Evolutionary conservation across 2,888 invertebrate genomes (phyloP).

Genomic region (Phragmatobia fuliginosa): DNA sequence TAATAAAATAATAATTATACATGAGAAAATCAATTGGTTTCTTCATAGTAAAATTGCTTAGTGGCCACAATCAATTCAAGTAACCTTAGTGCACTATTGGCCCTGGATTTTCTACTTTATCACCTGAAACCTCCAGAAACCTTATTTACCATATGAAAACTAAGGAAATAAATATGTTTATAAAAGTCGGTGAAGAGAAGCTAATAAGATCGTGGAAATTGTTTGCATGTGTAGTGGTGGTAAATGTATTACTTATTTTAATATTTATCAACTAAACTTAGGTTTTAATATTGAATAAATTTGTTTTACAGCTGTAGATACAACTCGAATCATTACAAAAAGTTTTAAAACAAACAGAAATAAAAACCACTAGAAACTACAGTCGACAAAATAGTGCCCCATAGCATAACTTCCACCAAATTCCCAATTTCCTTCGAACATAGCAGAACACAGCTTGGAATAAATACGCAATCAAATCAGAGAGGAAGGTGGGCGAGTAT

Average conservation of each 20-base stretch:
- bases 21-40: no score
- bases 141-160: not conserved
- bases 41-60: no score
- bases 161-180: no score
- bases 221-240: not conserved
- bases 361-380: not conserved
- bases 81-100: not conserved
- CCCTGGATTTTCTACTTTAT: not conserved
- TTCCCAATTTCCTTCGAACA: conserved; percentile 26
- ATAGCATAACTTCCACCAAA: conserved; percentile 19
- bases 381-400: conserved; percentile 12
- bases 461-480: conserved; percentile 63
- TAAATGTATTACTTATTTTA: no score
- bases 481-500: conserved; percentile 62
- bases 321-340: not conserved
- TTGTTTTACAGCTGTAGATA: not conserved
- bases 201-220: not conserved
- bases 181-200: no score
- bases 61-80: not conserved
- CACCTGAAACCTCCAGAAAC: not conserved
- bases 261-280: no score
- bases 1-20: no score
- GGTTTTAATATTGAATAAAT: no score
- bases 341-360: conserved; percentile 2
- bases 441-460: conserved; percentile 57